phyloP scores from a whole-genome alignment of 2,888 invertebrate genomes.

The Oligia latruncula region DNA sequence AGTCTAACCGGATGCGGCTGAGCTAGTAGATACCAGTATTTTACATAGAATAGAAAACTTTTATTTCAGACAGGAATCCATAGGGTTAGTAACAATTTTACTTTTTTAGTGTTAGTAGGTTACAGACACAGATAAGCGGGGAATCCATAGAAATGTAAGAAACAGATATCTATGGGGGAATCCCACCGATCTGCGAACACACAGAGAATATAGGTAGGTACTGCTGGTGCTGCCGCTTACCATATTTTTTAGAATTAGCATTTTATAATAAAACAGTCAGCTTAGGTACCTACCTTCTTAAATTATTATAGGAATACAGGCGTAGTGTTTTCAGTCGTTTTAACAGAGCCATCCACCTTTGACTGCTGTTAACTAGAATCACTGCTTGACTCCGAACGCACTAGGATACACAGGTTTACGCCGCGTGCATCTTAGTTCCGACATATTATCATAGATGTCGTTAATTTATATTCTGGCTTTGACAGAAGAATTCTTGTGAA shows the following conservation, averaged over 20 bases:
- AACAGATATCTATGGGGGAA: too few relatives aligned
- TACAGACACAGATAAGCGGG: too few relatives aligned
- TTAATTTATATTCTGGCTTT: not conserved
- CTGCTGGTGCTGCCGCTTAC: too few relatives aligned
- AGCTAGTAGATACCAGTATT: not conserved
- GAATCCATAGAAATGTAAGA: too few relatives aligned
- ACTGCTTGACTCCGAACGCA: not conserved
- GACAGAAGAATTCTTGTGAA: not conserved
- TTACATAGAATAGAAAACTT: not conserved
- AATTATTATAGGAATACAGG: too few relatives aligned
- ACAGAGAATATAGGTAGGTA: too few relatives aligned
- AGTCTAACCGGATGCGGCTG: not conserved
- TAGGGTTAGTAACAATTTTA: too few relatives aligned
- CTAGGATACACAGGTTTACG: not conserved
- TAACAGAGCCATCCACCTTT: conserved; percentile 30
- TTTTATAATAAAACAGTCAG: not conserved
- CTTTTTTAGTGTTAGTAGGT: too few relatives aligned
- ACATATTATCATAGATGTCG: conserved; percentile 38
- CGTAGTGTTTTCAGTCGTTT: not conserved
- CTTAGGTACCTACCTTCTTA: too few relatives aligned
- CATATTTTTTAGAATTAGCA: not conserved
- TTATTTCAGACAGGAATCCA: too few relatives aligned
- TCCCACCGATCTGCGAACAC: too few relatives aligned
- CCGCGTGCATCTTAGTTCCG: not conserved
- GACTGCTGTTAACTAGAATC: not conserved